Evolutionary conservation across 2,888 invertebrate species (phyloP), one percentile per base, ranked within the genome.

Genomic region (Vandiemenella viatica): DNA sequence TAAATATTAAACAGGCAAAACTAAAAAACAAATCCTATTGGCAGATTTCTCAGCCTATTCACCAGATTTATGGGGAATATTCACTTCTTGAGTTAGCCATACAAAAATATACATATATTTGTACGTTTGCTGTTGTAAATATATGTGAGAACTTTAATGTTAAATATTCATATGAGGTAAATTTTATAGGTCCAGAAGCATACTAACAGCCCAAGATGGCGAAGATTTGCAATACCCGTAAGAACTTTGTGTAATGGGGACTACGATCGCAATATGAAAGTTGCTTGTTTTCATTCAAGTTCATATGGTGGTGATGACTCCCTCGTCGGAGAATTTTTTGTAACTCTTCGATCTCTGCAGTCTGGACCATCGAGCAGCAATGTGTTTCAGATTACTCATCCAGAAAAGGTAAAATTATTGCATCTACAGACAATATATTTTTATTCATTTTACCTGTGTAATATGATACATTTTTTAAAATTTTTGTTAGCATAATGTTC

Each of bases 211-310:
- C 74, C 75, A 13, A 63, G 62, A n/a, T 76, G 74, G 74, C 61
- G 62, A 50, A 64, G 65, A 26, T 68, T 75, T 52, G 61, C 59
- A 10, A 57, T 72, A 19, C 61, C 66, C 20, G 61, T 67, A 2
- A 60, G 66, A 23, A 57, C 59, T 3, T 58, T 75, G 42, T 72
- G 71, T 55, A 69, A 67, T 57, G 70, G 68, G 17, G 72, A 73
- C 57, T 64, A 68, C 58, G 67, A 70, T 46, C 63, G 74, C 43
- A 61, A 62, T 41, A 64, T 75, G 26, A 65, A 65, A 55, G 60
- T 75, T 37, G 67, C 68, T 50, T 72, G 72, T 55, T 71, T 61
- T 59, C 72, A 74, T 57, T 70, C 71, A 66, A 69, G 72, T 58
- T 62, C 62, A 37, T 65, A 65, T 60, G 70, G 71, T 37, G 71